Conservation (phyloP, 2,113 vertebrate genomes). For the Struthio camelus region DNA sequence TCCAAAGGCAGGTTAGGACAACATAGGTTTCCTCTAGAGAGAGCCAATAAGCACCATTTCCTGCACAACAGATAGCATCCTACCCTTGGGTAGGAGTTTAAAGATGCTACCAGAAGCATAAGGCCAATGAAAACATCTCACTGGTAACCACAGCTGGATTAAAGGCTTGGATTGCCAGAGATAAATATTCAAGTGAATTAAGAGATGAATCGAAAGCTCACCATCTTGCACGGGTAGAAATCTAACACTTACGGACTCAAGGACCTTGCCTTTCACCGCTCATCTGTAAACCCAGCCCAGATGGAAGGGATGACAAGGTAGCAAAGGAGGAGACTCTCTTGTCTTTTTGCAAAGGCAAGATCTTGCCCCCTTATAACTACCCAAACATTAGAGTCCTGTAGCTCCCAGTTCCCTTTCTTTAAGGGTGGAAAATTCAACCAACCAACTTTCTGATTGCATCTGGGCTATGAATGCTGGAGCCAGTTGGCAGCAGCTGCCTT, state of each 20-base stretch:
- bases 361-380: background rate
- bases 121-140: background rate
- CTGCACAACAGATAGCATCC: background rate
- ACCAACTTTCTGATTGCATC: background rate
- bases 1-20: background rate
- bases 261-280: background rate
- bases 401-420: background rate
- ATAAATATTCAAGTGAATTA: background rate
- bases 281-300: background rate
- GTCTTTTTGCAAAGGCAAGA: background rate
- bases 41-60: background rate
- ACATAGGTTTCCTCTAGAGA: background rate
- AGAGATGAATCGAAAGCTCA: background rate
- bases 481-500: background rate
- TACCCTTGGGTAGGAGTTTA: background rate
- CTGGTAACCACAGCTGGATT: constrained; percentile 14
- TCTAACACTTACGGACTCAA: background rate
- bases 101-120: background rate
- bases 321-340: background rate
- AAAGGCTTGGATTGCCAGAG: background rate
- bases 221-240: background rate
- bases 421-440: background rate
- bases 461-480: background rate
- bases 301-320: background rate
- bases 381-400: background rate